Evolutionary conservation across 2,797 vertebrate species (phyloP).

Genomic region (Microctenopoma lineatum): DNA sequence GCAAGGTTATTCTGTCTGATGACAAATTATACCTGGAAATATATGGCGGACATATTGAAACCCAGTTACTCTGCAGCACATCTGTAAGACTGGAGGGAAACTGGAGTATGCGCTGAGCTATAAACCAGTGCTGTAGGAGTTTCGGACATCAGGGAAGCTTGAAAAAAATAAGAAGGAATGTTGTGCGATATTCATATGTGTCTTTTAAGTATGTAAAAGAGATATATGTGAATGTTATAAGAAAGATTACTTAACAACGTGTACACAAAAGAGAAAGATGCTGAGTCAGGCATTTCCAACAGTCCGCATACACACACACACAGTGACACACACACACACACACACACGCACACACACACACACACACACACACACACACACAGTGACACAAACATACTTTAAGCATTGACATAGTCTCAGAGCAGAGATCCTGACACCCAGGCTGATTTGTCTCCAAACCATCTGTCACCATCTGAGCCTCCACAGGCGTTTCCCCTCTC

Average conservation of each 20-base stretch:
- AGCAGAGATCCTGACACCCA: constrained; percentile 78
- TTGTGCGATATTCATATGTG: constrained; percentile 5
- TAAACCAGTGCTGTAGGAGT: constrained; percentile 19
- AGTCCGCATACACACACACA: neutral
- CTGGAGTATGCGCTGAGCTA: constrained; percentile 7
- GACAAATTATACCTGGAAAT: constrained; percentile 48
- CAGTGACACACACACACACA: constrained; percentile 23
- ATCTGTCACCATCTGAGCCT: constrained; percentile 83
- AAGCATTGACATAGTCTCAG: constrained; percentile 43
- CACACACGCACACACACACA: too few relatives aligned
- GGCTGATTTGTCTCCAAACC: constrained; percentile 78
- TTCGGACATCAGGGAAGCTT: neutral
- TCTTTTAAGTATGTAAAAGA: constrained; percentile 20
- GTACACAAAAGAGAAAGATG: constrained; percentile 5
- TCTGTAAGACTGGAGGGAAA: constrained; percentile 11
- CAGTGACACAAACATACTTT: constrained; percentile 27
- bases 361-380: constrained; percentile 3
- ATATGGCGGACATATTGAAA: constrained; percentile 44
- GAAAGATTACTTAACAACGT: constrained; percentile 23
- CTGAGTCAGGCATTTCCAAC: neutral
- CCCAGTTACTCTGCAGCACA: constrained; percentile 35
- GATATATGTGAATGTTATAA: constrained; percentile 7
- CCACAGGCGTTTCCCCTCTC: constrained; percentile 77
- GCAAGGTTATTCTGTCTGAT: constrained; percentile 63
- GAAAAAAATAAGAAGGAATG: constrained; percentile 25